Evolutionary conservation across 2,797 vertebrate genomes (phyloP), one percentile per base, ranked within the genome.

Genomic region (Pampus argenteus): DNA sequence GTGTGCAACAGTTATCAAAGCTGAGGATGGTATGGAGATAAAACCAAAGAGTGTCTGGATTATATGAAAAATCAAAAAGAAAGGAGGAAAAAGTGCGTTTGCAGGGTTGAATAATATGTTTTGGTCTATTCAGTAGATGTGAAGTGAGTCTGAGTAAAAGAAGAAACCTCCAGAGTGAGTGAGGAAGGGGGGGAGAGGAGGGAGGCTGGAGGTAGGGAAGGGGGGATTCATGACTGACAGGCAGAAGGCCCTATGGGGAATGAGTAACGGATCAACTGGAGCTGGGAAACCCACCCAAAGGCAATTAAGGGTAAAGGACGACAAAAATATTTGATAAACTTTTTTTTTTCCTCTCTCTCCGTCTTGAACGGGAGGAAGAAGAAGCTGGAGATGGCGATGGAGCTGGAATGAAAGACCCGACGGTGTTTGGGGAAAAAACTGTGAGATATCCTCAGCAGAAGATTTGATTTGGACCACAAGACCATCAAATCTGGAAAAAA

Each of bases 281-380:
- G 87, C 78, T 81, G 84, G 78, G 79, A 88, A 93, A 90, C 91
- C 93, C 90, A 88, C 93, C 94, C 92, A 93, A 91, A 92, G 91
- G 93, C 91, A 95, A 95, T 96, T 96, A 95, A 94, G 95, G 95
- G 92, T 93, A 94, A 93, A 95, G 92, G 91, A 93, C 93, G 89
- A 94, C 86, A 94, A 91, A 95, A 94, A 95, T 95, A 92, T 95
- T 95, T 95, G 92, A 94, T 93, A 90, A 94, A 95, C 93, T 93
- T 95, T 93, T 91, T 89, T 81, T 31, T 5, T 9, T 17, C 17
- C 28, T 20, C 54, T 83, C 68, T 71, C 50, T 67, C 57, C 40
- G 60, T 45, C 71, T 61, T 66, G 74, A 61, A 65, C 71, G 29
- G 65, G 61, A 74, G 15, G 73, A 72, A 66, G 54, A 51, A 62